Evolutionary conservation across 2,113 vertebrate genomes (phyloP), one percentile per base, ranked within the genome.

Genomic region (Myrmecobius fasciatus): DNA sequence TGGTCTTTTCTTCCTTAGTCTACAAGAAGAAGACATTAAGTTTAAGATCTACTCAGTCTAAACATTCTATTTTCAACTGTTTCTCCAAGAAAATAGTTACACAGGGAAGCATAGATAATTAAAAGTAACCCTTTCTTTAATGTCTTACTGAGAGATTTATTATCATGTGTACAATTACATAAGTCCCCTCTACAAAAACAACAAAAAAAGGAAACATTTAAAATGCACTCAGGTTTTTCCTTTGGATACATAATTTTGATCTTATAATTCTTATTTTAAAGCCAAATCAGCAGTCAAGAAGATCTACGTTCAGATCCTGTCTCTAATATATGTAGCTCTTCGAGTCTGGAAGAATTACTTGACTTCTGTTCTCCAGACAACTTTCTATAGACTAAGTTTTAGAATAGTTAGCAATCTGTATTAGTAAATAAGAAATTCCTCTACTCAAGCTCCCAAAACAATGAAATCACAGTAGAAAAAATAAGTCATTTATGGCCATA

Each of bases 41-140:
- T 91, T 94, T 94, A 92, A 95, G 24, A 22, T 93, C 46, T 52
- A 46, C 91, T 8, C 51, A 36, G 52, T 46, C n/a, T 92, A 96
- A 95, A 53, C 95, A 51, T 89, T 22, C 49, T 20, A 83, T 43
- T 83, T 83, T 43, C 67, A 83, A 2, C 67, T 83, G 36, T 83
- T 83, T 43, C n/a, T 43, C 67, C n/a, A 83, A 83, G 6, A 20
- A 43, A 83, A 83, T 43, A 83, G 6, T 83, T 83, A 83, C 22
- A 20, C 67, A 83, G 60, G 12, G 31, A n/a, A 75, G 14, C 31
- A 75, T 36, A 67, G 28, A 75, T 75, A n/a, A n/a, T n/a, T 75
- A 75, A 75, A 20, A 75, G 14, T 1, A 83, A 43, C 17, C 20
- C 20, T 43, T 43, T 83, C 67, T 24, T 83, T 83, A 83, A 83